Evolutionary conservation across 1,140 invertebrate species (phyloP).

Genomic region (Steinernema feltiae): DNA sequence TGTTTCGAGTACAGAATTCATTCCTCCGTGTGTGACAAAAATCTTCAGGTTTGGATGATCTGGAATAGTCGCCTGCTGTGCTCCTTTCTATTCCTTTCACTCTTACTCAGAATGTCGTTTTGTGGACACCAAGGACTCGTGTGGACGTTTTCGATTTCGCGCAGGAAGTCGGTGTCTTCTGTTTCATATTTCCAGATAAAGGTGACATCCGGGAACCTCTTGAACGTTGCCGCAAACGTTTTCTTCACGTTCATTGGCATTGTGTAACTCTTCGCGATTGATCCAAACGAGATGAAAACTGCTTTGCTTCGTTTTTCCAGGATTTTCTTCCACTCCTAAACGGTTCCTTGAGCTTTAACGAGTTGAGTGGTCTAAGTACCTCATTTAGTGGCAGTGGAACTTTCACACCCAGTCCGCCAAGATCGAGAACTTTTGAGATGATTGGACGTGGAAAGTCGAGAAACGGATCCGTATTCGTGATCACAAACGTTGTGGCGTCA

Average conservation of each 20-base stretch:
- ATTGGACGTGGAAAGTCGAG: conserved; percentile 18
- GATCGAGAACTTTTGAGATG: conserved; percentile 19
- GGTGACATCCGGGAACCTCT: conserved; percentile 23
- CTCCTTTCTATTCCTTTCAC: not conserved
- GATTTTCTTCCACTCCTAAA: conserved; percentile 24
- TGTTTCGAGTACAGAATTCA: conserved; percentile 60
- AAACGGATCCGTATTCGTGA: conserved; percentile 22
- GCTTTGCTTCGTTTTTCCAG: conserved; percentile 9
- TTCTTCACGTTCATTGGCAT: conserved; percentile 12
- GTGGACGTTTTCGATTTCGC: not conserved
- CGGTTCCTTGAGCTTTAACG: too few relatives aligned
- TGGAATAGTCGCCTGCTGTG: conserved; percentile 10
- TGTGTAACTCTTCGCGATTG: not conserved
- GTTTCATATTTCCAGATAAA: conserved; percentile 29
- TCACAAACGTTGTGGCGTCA: not conserved
- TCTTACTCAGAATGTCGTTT: conserved; percentile 19
- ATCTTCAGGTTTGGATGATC: conserved; percentile 27
- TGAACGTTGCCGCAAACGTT: conserved; percentile 17
- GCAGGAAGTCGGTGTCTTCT: not conserved
- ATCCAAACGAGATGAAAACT: conserved; percentile 27
- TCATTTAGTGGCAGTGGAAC: not conserved
- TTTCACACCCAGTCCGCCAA: conserved; percentile 17
- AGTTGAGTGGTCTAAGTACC: too few relatives aligned
- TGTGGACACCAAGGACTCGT: conserved; percentile 15
- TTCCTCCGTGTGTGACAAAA: conserved; percentile 60